Conservation (phyloP, 2,113 vertebrate genomes). For the Sorex fumeus region DNA sequence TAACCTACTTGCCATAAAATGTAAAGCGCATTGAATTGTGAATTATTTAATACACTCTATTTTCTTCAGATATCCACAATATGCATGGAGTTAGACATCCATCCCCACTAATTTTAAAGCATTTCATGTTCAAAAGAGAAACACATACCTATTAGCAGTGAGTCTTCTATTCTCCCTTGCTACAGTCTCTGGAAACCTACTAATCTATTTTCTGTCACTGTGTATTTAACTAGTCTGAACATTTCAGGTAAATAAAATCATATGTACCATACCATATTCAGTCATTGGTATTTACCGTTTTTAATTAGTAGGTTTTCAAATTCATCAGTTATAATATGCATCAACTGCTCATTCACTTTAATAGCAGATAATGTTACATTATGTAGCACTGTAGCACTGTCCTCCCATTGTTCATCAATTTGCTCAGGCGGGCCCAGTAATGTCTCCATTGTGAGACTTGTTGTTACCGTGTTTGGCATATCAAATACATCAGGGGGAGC, state of each 20-base stretch:
- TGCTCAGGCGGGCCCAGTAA: too few species aligned
- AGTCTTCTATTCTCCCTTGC: background rate
- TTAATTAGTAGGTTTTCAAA: background rate
- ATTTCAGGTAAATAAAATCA: too few species aligned
- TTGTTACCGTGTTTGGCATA: too few species aligned
- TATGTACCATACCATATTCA: too few species aligned
- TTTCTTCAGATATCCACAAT: background rate
- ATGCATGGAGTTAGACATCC: background rate
- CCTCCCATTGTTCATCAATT: too few species aligned
- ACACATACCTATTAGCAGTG: too few species aligned
- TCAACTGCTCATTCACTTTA: background rate
- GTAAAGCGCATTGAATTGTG: background rate
- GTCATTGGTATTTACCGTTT: too few species aligned
- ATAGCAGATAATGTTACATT: conserved; percentile 16
- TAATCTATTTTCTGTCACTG: too few species aligned
- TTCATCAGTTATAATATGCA: background rate
- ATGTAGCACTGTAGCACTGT: too few species aligned
- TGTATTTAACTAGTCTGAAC: too few species aligned
- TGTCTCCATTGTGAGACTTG: too few species aligned
- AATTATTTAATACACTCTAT: background rate
- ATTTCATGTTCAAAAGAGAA: background rate
- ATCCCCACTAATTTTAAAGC: background rate
- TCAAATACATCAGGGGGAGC: too few species aligned
- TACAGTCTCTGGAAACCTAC: background rate
- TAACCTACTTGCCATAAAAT: background rate